Evolutionary conservation across 1,140 invertebrate genomes (phyloP).

Genomic region (Bombus huntii): DNA sequence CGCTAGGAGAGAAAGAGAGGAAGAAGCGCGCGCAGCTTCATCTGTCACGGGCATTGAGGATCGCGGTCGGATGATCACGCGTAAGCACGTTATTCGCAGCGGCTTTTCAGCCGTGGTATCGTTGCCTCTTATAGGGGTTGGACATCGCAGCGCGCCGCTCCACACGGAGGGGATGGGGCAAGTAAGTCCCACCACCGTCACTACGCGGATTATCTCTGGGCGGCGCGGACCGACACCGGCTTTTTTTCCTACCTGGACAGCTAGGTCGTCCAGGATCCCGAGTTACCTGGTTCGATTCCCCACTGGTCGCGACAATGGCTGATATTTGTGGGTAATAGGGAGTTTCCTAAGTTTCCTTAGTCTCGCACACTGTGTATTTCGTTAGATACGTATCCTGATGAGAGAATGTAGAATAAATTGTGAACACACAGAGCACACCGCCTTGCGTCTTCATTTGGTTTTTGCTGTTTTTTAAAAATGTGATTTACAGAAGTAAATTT

Average conservation of each 20-base stretch:
- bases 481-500: no score
- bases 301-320: constrained; percentile 22
- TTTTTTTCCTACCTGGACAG: constrained; percentile 53
- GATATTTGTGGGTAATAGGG: constrained; percentile 10
- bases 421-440: no score
- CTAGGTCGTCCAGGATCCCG: constrained; percentile 24
- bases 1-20: neutral
- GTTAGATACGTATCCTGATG: neutral
- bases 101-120: constrained; percentile 74
- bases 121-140: constrained; percentile 72
- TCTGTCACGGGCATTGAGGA: constrained; percentile 72
- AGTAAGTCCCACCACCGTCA: constrained; percentile 58
- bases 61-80: constrained; percentile 79
- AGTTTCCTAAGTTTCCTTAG: neutral
- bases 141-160: neutral
- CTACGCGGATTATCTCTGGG: constrained; percentile 53
- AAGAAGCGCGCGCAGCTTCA: constrained; percentile 56
- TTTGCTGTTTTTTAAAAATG: no score
- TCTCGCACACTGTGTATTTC: no score
- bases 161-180: constrained; percentile 26
- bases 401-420: no score
- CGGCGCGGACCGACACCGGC: constrained; percentile 16
- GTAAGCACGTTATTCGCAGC: constrained; percentile 83
- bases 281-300: constrained; percentile 36
- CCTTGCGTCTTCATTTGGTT: no score